These are phyloP conservation scores for Campylomormyrus tamandua DNA, from an alignment of 2,113 vertebrate species.

Conservation along the genomic window DNA sequence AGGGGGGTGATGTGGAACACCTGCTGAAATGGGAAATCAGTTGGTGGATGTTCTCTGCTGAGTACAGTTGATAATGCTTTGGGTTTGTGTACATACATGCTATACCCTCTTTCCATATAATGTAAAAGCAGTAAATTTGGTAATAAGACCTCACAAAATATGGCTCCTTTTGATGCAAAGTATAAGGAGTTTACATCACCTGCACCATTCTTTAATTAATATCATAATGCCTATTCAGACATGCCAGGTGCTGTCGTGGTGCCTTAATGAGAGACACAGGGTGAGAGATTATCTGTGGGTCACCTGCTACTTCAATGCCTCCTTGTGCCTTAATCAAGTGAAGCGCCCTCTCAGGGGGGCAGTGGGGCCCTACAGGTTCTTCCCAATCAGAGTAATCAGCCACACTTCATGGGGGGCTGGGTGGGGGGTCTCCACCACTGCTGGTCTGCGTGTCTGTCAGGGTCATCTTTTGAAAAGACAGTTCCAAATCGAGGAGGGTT, in stretches of 20 bases:
- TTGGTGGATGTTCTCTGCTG: background rate
- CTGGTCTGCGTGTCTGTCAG: background rate
- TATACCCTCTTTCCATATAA: background rate
- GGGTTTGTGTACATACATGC: background rate
- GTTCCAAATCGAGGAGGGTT: background rate
- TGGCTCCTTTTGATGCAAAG: background rate
- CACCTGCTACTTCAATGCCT: constrained; percentile 1
- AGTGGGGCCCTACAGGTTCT: background rate
- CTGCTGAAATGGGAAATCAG: constrained; percentile 1
- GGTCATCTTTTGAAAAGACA: background rate
- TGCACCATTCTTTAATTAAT: background rate
- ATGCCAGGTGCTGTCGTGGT: background rate
- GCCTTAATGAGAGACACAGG: background rate
- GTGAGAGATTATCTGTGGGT: background rate
- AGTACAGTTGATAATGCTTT: background rate
- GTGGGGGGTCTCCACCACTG: background rate
- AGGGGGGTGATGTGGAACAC: background rate
- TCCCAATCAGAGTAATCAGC: background rate
- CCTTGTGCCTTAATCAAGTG: constrained; percentile 29
- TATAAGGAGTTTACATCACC: background rate
- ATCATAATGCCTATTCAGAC: background rate
- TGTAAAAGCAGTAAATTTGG: background rate
- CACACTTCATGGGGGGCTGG: background rate
- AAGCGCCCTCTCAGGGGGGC: background rate
- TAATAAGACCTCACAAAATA: background rate